Percentiles rank a stretch among this genome's conserved stretches.
Conservation (phyloP, 2,888 invertebrate species). For the Hydropsyche betteni region DNA sequence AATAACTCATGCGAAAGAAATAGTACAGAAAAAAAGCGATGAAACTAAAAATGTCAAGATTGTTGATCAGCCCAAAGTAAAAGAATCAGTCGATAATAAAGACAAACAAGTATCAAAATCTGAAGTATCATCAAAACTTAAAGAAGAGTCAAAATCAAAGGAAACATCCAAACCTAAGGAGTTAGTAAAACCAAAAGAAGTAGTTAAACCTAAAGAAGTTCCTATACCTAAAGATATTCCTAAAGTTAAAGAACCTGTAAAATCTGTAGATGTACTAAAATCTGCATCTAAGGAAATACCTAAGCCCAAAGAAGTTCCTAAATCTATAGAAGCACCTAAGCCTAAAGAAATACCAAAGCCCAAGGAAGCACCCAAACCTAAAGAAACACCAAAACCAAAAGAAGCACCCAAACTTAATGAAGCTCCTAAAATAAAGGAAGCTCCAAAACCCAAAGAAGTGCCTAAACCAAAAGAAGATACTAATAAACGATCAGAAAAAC, state of each 20-base stretch:
- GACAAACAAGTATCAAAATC: slow-evolving; percentile 43
- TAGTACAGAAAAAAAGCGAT: slow-evolving; percentile 51
- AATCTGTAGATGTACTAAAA: slow-evolving; percentile 35
- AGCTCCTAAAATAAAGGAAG: slow-evolving; percentile 16
- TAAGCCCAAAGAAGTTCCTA: slow-evolving; percentile 23
- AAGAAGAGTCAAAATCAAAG: slow-evolving; percentile 13
- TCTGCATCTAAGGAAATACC: slow-evolving; percentile 28
- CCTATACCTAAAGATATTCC: slow-evolving; percentile 39
- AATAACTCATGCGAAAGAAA: slow-evolving; percentile 48
- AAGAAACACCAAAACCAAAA: slow-evolving; percentile 23
- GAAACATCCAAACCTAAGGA: slow-evolving; percentile 44
- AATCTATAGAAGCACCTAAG: background rate
- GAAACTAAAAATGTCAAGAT: slow-evolving; percentile 49
- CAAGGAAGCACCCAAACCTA: slow-evolving; percentile 11
- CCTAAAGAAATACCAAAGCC: slow-evolving; percentile 13
- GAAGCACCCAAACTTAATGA: slow-evolving; percentile 11
- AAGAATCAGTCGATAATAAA: slow-evolving; percentile 37
- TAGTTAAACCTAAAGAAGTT: slow-evolving; percentile 42
- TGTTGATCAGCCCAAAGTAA: slow-evolving; percentile 41
- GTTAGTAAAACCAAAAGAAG: slow-evolving; percentile 34
- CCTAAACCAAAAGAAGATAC: slow-evolving; percentile 39
- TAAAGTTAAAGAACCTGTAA: slow-evolving; percentile 38
- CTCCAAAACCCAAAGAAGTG: slow-evolving; percentile 29
- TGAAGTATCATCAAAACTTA: slow-evolving; percentile 39
- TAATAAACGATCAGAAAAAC: slow-evolving; percentile 49